Evolutionary conservation across 2,888 invertebrate species (phyloP).

Genomic region (Trilocha varians): DNA sequence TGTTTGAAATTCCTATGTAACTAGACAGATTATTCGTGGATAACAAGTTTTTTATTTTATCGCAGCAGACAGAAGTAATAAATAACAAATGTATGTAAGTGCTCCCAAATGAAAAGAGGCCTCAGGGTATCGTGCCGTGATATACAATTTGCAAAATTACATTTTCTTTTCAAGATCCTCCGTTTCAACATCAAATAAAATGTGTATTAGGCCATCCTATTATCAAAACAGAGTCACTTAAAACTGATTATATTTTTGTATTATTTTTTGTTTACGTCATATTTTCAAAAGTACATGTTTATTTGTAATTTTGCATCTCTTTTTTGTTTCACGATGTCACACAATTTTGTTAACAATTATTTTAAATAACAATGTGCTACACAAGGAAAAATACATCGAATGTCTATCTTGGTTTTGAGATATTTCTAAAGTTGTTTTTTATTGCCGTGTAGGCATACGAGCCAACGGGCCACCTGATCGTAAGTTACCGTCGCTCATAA

Average conservation of each 20-base stretch:
- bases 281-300: too few species aligned
- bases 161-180: slow-evolving; percentile 34
- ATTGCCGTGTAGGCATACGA: too few species aligned
- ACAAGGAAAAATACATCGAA: too few species aligned
- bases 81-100: slow-evolving; percentile 31
- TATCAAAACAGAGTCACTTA: slow-evolving; percentile 25
- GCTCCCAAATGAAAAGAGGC: slow-evolving; percentile 30
- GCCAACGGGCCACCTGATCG: too few species aligned
- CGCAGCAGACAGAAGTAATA: slow-evolving; percentile 21
- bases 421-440: too few species aligned
- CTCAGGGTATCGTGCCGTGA: slow-evolving; percentile 27
- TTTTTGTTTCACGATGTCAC: too few species aligned
- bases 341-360: too few species aligned
- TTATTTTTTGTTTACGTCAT: too few species aligned
- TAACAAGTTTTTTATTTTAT: background rate
- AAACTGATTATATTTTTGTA: slow-evolving; percentile 13
- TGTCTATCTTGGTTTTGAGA: too few species aligned
- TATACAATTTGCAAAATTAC: slow-evolving; percentile 44
- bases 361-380: too few species aligned
- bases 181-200: slow-evolving; percentile 27
- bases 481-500: too few species aligned
- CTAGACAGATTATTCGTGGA: background rate
- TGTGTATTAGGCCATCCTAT: slow-evolving; percentile 20
- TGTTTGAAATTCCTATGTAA: background rate
- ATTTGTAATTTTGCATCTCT: background rate